Conservation (phyloP, 2,888 invertebrate genomes). For the Alsophila aescularia region DNA sequence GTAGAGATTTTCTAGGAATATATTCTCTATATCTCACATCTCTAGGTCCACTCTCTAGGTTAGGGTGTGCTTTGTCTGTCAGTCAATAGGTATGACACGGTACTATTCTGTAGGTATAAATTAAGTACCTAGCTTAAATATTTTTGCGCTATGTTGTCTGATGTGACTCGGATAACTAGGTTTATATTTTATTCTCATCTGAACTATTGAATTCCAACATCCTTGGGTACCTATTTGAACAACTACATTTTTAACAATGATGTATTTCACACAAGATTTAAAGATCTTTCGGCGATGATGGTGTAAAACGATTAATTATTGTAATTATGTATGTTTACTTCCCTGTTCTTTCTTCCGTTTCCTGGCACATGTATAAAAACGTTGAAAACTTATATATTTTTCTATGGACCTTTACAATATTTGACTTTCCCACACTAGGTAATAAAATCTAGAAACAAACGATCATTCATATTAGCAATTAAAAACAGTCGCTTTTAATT, state of each 20-base stretch:
- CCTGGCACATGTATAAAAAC: slow-evolving; percentile 5
- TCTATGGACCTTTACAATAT: neutral
- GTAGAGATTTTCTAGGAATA: too few species aligned
- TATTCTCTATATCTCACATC: too few species aligned
- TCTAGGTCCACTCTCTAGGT: too few species aligned
- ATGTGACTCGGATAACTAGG: too few species aligned
- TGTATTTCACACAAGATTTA: neutral
- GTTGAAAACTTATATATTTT: neutral
- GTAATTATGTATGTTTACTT: slow-evolving; percentile 3
- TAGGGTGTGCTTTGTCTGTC: too few species aligned
- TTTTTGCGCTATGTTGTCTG: too few species aligned
- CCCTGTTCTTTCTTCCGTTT: slow-evolving; percentile 20
- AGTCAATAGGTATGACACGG: too few species aligned
- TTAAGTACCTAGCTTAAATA: too few species aligned
- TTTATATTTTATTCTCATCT: too few species aligned
- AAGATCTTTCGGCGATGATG: neutral
- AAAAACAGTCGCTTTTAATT: neutral
- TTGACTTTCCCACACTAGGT: slow-evolving; percentile 24
- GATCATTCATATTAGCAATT: slow-evolving; percentile 3
- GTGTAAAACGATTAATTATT: neutral
- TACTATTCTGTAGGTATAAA: too few species aligned
- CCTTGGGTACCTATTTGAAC: too few species aligned
- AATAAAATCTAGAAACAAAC: slow-evolving; percentile 21
- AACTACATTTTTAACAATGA: neutral
- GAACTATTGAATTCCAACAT: too few species aligned